A percentile compares a stretch with the other conserved stretches of the same genome.
Conservation (phyloP, 92 coral and sea anemone species). For the Umimayanthus kanabou region DNA sequence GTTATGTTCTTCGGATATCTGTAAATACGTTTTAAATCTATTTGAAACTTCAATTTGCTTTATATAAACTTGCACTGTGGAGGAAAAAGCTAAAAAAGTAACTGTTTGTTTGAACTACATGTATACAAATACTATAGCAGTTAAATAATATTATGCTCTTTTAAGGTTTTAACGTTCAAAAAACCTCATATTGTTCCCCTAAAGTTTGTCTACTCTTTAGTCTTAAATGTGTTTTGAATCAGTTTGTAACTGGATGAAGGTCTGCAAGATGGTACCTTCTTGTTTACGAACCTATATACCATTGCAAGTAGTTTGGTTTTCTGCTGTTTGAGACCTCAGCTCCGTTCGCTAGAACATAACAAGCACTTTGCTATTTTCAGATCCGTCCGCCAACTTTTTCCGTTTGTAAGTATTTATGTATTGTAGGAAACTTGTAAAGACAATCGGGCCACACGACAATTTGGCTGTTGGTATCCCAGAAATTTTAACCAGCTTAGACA, state of each 20-base stretch:
- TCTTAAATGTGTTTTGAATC: background rate
- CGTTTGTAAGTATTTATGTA: background rate
- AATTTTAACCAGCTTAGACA: background rate
- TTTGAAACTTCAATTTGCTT: background rate
- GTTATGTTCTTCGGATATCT: background rate
- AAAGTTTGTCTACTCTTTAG: background rate
- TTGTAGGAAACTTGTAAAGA: background rate
- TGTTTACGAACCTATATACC: background rate
- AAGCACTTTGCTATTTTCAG: background rate
- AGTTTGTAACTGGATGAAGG: background rate
- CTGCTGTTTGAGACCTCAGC: background rate
- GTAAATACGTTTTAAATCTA: constrained; percentile 4
- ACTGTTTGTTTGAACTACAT: background rate
- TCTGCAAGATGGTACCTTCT: background rate
- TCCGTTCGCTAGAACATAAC: background rate
- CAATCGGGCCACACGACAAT: no score
- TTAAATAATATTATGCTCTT: no score
- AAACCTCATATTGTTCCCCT: background rate
- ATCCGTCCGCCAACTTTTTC: background rate
- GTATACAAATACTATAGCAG: background rate
- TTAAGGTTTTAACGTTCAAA: no score
- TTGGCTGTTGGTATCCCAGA: background rate
- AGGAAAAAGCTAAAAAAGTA: background rate
- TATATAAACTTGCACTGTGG: constrained; percentile 1
- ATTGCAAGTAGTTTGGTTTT: background rate